A percentile compares a stretch with the other conserved stretches of the same genome.
phyloP scores from a whole-genome alignment of 1,140 invertebrate genomes.

The Phymastichus coffea region DNA sequence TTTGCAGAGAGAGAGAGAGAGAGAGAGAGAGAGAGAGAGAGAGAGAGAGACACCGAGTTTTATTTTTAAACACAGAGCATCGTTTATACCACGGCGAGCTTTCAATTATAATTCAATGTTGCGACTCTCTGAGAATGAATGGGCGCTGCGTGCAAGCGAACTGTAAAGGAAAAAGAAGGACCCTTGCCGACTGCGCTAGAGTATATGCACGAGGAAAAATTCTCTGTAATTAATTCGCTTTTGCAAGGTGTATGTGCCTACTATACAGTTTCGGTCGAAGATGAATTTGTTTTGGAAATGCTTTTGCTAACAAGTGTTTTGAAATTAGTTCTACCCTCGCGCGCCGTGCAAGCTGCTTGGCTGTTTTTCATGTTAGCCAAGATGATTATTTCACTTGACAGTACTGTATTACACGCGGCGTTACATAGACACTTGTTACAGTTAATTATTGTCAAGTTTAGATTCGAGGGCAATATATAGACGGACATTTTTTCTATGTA shows the following conservation, averaged over 20 bases:
- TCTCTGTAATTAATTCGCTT: slow-evolving; percentile 13
- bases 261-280: too few species aligned
- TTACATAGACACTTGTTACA: too few species aligned
- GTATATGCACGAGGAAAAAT: slow-evolving; percentile 8
- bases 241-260: slow-evolving; percentile 12
- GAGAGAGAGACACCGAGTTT: too few species aligned
- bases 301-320: slow-evolving; percentile 9
- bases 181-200: not conserved
- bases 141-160: not conserved
- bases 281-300: not conserved
- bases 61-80: slow-evolving; percentile 25
- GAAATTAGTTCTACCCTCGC: not conserved
- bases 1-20: too few species aligned
- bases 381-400: too few species aligned
- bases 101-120: slow-evolving; percentile 27
- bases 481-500: too few species aligned
- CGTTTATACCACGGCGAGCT: not conserved
- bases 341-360: not conserved
- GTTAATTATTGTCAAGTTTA: too few species aligned
- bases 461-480: too few species aligned
- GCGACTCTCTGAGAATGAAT: not conserved
- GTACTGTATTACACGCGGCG: too few species aligned
- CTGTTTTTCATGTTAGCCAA: not conserved
- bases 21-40: too few species aligned
- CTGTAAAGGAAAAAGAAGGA: not conserved